These are phyloP conservation scores for Aspiorhynchus laticeps DNA, from an alignment of 2,113 vertebrate species.

Conservation along the genomic window DNA sequence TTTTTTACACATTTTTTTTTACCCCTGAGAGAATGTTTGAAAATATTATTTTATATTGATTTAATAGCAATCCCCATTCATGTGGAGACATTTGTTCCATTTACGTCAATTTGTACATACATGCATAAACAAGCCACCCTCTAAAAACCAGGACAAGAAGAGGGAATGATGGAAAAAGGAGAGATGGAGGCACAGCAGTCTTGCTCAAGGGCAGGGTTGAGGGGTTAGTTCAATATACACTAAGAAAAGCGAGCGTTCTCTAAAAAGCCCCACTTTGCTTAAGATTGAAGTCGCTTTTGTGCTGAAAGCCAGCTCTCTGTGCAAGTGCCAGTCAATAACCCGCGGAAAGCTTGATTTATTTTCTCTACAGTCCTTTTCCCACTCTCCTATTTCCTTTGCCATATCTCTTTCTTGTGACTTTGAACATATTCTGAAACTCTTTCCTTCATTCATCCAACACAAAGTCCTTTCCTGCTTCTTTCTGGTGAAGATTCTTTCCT, in stretches of 20 bases:
- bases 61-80: background rate
- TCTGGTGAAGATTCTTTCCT: constrained; percentile 12
- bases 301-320: constrained; percentile 64
- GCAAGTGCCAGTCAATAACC: constrained; percentile 71
- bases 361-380: constrained; percentile 68
- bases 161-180: constrained; percentile 57
- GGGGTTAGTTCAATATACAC: constrained; percentile 64
- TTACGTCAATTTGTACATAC: no score
- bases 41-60: background rate
- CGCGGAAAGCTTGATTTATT: constrained; percentile 78
- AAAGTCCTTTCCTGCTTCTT: background rate
- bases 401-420: constrained; percentile 13
- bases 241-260: constrained; percentile 65
- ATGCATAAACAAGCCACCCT: constrained; percentile 68
- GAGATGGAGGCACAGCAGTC: constrained; percentile 42
- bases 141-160: constrained; percentile 67
- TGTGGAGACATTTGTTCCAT: background rate
- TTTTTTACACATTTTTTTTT: no score
- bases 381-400: constrained; percentile 50
- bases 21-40: background rate
- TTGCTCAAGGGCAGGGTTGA: constrained; percentile 50
- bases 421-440: constrained; percentile 40
- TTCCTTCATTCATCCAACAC: constrained; percentile 3
- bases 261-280: constrained; percentile 71
- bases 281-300: constrained; percentile 69